Conservation (phyloP, 2,797 vertebrate genomes). For the Sebastes umbrosus region DNA sequence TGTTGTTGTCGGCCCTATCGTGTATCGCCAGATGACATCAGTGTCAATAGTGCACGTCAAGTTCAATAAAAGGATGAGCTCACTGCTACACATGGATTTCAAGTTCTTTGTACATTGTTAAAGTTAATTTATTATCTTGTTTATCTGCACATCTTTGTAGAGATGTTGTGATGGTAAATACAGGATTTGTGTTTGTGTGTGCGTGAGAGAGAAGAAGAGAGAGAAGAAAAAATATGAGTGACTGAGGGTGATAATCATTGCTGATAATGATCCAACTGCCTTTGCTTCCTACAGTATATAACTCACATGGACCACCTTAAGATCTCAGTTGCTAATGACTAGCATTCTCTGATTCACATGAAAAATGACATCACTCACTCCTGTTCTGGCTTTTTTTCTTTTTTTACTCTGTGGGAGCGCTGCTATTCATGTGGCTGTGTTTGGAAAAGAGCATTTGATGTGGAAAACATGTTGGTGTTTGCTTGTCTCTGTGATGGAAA, state of each 20-base stretch:
- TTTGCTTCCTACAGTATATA: neutral
- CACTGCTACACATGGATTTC: conserved; percentile 33
- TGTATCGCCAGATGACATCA: conserved; percentile 47
- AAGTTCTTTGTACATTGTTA: neutral
- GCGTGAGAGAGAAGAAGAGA: neutral
- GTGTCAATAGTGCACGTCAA: neutral
- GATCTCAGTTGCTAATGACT: conserved; percentile 26
- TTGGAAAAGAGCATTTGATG: conserved; percentile 11
- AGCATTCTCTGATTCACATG: neutral
- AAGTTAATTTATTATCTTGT: neutral
- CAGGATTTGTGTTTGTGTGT: neutral
- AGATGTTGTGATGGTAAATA: conserved; percentile 1
- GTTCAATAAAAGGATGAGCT: conserved; percentile 33
- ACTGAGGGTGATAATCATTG: neutral
- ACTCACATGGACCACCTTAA: neutral
- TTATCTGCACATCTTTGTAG: neutral
- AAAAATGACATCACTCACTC: conserved; percentile 23
- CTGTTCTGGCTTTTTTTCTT: conserved; percentile 12
- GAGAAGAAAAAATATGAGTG: neutral
- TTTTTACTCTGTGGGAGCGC: neutral
- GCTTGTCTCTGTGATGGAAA: conserved; percentile 29
- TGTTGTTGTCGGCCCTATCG: conserved; percentile 24
- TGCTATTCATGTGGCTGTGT: neutral
- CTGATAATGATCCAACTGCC: conserved; percentile 7
- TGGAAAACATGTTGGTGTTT: conserved; percentile 18